Base-by-base conservation (phyloP, 2,113 vertebrate species). In the Noturus placidus region DNA sequence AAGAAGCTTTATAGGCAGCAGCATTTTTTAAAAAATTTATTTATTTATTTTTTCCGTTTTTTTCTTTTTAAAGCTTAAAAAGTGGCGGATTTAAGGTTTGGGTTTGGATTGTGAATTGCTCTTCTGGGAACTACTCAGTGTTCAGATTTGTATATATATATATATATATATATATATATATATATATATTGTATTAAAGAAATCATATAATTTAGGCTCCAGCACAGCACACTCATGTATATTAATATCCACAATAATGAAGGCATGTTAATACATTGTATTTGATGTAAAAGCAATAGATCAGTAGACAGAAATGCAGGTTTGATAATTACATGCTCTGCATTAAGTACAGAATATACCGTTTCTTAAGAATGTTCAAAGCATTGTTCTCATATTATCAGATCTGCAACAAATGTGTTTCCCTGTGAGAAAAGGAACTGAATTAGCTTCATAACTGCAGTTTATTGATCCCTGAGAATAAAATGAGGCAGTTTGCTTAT, bases 81-180 rank as follows among this genome's bases (percentile, higher is more conserved):
- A 77, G 76, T 54, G 87, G 86, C 56, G 74, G 77, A 78, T 85
- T 72, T 85, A 78, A 85, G 65, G 76, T 87, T 85, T 82, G 70
- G 52, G 35, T 56, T 33, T 17, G 65, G 70, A 61, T 19, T 82
- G 59, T 89, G 78, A 82, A 87, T 50, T 61, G 27, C 50, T 82
- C 86, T 76, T 78, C 30, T 35, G 78, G 86, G 83, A 85, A 59
- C 30, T 57, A 11, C 56, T 33, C 67, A 54, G 82, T 82, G 59
- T 79, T 87, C 56, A 61, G 82, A 82, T 65, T 59, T 82, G 81
- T 84, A 87, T 54, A 84, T 38, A 67, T n/a, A n/a, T n/a, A n/a
- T n/a, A n/a, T n/a, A n/a, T n/a, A n/a, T n/a, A n/a, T n/a, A n/a
- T n/a, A n/a, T n/a, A n/a, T n/a, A n/a, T n/a, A n/a, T n/a, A n/a